A percentile compares a stretch with the other conserved stretches of the same genome.
These are phyloP conservation scores for Anaspis maculata DNA, from an alignment of 2,888 invertebrate genomes.

Conservation along the genomic window DNA sequence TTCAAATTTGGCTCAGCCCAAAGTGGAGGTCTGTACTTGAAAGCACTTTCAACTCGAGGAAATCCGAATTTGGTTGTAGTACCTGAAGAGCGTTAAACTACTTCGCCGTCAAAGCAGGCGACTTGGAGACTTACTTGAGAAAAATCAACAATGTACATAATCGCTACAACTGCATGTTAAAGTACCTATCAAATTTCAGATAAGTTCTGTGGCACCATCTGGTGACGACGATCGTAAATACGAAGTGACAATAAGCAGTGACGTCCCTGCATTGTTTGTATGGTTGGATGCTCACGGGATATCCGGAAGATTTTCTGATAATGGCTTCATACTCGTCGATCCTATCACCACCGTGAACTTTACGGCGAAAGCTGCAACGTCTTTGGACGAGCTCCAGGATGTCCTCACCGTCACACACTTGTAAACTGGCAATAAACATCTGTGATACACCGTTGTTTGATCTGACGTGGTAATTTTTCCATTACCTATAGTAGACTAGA, in stretches of 20 bases:
- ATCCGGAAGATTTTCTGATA: slow-evolving; percentile 63
- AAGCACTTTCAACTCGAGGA: background rate
- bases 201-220: slow-evolving; percentile 13
- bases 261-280: slow-evolving; percentile 56
- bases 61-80: no score
- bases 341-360: slow-evolving; percentile 26
- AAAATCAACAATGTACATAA: no score
- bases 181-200: no score
- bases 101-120: no score
- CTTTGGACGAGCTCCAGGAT: slow-evolving; percentile 20
- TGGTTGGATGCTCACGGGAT: slow-evolving; percentile 53
- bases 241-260: slow-evolving; percentile 40
- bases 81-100: no score
- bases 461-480: no score
- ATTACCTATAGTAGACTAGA: no score
- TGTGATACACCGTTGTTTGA: no score
- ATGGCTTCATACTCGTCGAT: slow-evolving; percentile 52
- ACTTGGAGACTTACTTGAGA: no score
- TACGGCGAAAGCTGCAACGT: slow-evolving; percentile 17
- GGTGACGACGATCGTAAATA: slow-evolving; percentile 19
- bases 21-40: background rate
- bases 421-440: no score
- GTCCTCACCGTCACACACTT: slow-evolving; percentile 29
- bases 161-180: no score
- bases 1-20: slow-evolving; percentile 47